Evolutionary conservation across 2,797 vertebrate genomes (phyloP), one percentile per base, ranked within the genome.

Genomic region (Gymnocypris eckloni): DNA sequence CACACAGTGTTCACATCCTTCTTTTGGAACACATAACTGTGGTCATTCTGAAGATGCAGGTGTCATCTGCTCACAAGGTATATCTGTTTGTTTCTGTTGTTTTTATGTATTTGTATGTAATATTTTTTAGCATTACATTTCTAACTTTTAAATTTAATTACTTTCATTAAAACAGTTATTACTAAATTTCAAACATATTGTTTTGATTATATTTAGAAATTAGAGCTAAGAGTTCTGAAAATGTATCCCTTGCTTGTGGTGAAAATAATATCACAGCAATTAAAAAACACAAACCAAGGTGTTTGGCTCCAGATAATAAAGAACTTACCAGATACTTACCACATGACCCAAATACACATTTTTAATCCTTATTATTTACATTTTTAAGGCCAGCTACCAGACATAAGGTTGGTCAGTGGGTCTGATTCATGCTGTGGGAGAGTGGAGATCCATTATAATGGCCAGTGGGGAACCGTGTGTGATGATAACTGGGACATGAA

Each of bases 61-160:
- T 45, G 87, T 86, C 71, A 33, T 22, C 54, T 84, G 86, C 41
- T 61, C 8, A 54, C 70, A 15, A 4, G 72, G 70, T 71, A 56
- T 54, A 54, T 56, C 1, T 56, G 2, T 2, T 56, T 56, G 22
- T 15, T 54, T 56, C 3, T 56, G 7, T 56, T 22, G 18, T 54
- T 18, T 54, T 54, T 16, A 4, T 50, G 48, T 15, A 50, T 50
- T 54, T 20, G 16, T 54, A 54, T 54, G 18, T 20, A 54, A 54
- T 54, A 20, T 54, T 20, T 20, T 3, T 3, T 25, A 2, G 54
- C 54, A 22, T 20, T 20, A 56, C 20, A 22, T 22, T 56, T 56
- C 22, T 56, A 22, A 54, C 20, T 54, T 18, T 54, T 18, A 54
- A 16, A 54, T 54, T 18, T 54, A 18, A 18, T 54, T 54, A 2